These are phyloP conservation scores for Echinarachnius parma DNA, from an alignment of 53 echinoderm and acorn worm species.

Conservation along the genomic window DNA sequence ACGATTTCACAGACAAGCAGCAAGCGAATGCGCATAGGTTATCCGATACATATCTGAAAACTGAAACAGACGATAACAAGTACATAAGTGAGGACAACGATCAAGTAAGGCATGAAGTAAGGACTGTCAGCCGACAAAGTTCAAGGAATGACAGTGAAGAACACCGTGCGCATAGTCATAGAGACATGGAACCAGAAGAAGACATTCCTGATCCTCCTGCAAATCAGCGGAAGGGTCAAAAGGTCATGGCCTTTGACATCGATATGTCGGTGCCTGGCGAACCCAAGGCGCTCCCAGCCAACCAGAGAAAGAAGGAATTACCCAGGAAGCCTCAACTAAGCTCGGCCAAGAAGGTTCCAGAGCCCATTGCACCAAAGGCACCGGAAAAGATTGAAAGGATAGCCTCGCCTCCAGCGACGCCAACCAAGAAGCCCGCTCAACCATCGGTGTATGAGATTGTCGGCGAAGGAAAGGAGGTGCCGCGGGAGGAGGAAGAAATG, in stretches of 20 bases:
- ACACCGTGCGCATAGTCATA: neutral
- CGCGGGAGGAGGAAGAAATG: constrained; percentile 24
- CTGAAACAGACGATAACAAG: constrained; percentile 27
- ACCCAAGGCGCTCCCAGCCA: constrained; percentile 36
- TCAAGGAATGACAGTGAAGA: constrained; percentile 9
- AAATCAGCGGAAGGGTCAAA: constrained; percentile 42
- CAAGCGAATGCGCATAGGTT: neutral
- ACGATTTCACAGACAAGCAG: constrained; percentile 29
- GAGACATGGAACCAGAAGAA: neutral
- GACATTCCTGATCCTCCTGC: constrained; percentile 46
- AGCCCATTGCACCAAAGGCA: no score
- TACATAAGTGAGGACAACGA: constrained; percentile 22
- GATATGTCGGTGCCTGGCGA: constrained; percentile 28
- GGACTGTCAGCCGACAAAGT: neutral
- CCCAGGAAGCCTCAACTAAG: constrained; percentile 34
- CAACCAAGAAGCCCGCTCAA: constrained; percentile 51
- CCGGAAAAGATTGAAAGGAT: constrained; percentile 25
- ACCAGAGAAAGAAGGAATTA: constrained; percentile 40
- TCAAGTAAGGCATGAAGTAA: neutral
- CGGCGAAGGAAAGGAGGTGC: constrained; percentile 34
- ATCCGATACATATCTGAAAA: constrained; percentile 8
- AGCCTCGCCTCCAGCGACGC: constrained; percentile 29
- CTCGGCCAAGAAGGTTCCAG: constrained; percentile 26
- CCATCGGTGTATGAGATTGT: constrained; percentile 68
- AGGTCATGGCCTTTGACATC: constrained; percentile 41